Percentiles rank a stretch among this genome's conserved stretches.
phyloP scores from a whole-genome alignment of 2,113 vertebrate genomes.

The Jaculus jaculus region DNA sequence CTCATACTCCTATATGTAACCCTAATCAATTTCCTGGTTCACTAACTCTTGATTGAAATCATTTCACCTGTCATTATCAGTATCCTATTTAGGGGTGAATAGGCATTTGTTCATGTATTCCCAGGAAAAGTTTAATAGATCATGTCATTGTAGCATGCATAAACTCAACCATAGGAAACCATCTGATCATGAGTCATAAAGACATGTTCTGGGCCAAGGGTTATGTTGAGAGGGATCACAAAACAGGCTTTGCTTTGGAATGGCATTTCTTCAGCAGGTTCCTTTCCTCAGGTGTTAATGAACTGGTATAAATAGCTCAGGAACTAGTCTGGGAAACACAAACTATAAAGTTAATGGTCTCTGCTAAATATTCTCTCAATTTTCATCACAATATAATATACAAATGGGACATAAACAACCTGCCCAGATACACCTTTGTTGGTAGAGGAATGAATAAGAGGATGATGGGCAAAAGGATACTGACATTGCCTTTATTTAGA shows the following conservation, averaged over 20 bases:
- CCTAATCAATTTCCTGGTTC: too few species aligned
- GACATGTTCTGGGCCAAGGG: constrained; percentile 70
- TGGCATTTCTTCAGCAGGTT: constrained; percentile 74
- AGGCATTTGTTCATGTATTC: too few species aligned
- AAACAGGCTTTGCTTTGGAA: constrained; percentile 71
- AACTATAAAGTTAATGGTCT: constrained; percentile 81
- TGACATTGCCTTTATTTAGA: constrained; percentile 56
- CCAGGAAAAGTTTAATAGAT: too few species aligned
- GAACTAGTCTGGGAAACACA: constrained; percentile 68
- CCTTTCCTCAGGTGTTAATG: constrained; percentile 71
- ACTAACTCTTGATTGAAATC: too few species aligned
- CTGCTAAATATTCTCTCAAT: constrained; percentile 62
- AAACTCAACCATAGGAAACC: constrained; percentile 70
- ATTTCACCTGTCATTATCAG: too few species aligned
- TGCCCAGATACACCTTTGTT: not conserved
- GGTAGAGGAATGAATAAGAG: not conserved
- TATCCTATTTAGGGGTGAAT: too few species aligned
- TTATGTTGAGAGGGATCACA: constrained; percentile 58
- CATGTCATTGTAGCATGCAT: constrained; percentile 58
- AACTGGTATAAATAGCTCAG: constrained; percentile 63
- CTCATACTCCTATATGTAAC: too few species aligned
- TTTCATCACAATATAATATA: constrained; percentile 56
- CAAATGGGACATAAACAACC: constrained; percentile 72
- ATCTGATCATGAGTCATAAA: constrained; percentile 76
- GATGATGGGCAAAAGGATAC: not conserved